These are phyloP conservation scores for Ectropis grisescens DNA, from an alignment of 1,140 invertebrate genomes.

Conservation along the genomic window DNA sequence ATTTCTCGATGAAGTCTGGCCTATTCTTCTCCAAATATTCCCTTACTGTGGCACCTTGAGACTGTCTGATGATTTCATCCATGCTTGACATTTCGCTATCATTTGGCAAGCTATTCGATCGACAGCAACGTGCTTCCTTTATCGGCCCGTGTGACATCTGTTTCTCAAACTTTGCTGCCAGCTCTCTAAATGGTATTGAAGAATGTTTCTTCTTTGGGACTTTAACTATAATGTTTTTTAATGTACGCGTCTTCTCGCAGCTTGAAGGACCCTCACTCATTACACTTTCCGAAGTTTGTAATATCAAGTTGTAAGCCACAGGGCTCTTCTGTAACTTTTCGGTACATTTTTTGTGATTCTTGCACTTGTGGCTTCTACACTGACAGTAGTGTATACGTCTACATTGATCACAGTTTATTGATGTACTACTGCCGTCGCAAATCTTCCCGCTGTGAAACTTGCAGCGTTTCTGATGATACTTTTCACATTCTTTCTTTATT, in stretches of 20 bases:
- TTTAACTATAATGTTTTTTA: slow-evolving; percentile 56
- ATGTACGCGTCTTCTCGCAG: slow-evolving; percentile 16
- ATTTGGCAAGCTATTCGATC: slow-evolving; percentile 36
- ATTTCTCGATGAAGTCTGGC: slow-evolving; percentile 51
- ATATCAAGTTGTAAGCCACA: slow-evolving; percentile 59
- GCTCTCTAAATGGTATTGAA: slow-evolving; percentile 41
- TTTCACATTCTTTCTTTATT: slow-evolving; percentile 55
- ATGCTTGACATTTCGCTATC: slow-evolving; percentile 42
- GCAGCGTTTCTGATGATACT: slow-evolving; percentile 46
- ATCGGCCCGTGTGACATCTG: slow-evolving; percentile 20
- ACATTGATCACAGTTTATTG: slow-evolving; percentile 39
- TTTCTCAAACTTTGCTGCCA: slow-evolving; percentile 31
- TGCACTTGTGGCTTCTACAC: slow-evolving; percentile 38
- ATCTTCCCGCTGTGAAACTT: slow-evolving; percentile 26
- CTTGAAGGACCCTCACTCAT: slow-evolving; percentile 32
- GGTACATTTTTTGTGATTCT: slow-evolving; percentile 28
- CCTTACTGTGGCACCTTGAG: slow-evolving; percentile 34
- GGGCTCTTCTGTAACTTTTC: slow-evolving; percentile 51
- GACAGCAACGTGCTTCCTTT: slow-evolving; percentile 10
- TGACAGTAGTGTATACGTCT: slow-evolving; percentile 30
- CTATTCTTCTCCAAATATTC: slow-evolving; percentile 60
- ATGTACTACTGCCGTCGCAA: slow-evolving; percentile 45
- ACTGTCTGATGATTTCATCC: slow-evolving; percentile 26
- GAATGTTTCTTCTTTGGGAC: slow-evolving; percentile 31
- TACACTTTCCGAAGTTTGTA: slow-evolving; percentile 60